Evolutionary conservation across 2,113 vertebrate genomes (phyloP), one percentile per base, ranked within the genome.

Genomic region (Meles meles): DNA sequence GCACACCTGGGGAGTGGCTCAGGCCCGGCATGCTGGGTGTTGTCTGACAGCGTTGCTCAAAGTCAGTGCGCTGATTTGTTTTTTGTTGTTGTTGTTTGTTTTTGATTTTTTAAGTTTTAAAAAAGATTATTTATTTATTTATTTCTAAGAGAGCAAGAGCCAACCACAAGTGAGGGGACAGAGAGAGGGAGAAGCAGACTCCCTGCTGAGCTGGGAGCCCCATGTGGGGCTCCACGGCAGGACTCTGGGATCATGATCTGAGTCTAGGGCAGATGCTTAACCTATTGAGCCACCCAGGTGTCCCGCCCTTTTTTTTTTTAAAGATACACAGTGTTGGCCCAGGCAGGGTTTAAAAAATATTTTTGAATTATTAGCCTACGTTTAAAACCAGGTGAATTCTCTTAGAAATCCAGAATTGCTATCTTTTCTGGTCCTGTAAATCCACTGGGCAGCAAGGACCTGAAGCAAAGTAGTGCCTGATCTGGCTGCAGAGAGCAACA

Each of bases 301-400:
- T 15, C 52, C 52, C 5, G 0, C 27, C 27, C 31, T 71, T 13
- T 74, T 55, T 63, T 65, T 23, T 55, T 63, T 65, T 23, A 12
- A 79, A 52, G 18, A 37, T 57, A 44, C 11, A 65, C 34, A 13
- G 14, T 61, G 27, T 72, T 44, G 72, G n/a, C 67, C 67, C 6
- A 12, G 8, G 18, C 12, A 88, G 18, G 7, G 69, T 55, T 93
- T 87, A 42, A 86, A 90, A 80, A 37, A 23, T 29, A 74, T 18
- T 88, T 84, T 74, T 74, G 2, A 76, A 86, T 85, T 71, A 82
- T 80, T 88, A 88, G 25, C 27, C 25, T 52, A 11, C 82, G 37
- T 47, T 86, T 72, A 79, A 89, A 94, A 44, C 18, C 23, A 37
- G n/a, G 39, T 21, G 5, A 67, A 93, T 79, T 88, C 37, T 3